Evolutionary conservation across 1,140 invertebrate species (phyloP), one percentile per base, ranked within the genome.

Genomic region (Dendrolimus kikuchii): DNA sequence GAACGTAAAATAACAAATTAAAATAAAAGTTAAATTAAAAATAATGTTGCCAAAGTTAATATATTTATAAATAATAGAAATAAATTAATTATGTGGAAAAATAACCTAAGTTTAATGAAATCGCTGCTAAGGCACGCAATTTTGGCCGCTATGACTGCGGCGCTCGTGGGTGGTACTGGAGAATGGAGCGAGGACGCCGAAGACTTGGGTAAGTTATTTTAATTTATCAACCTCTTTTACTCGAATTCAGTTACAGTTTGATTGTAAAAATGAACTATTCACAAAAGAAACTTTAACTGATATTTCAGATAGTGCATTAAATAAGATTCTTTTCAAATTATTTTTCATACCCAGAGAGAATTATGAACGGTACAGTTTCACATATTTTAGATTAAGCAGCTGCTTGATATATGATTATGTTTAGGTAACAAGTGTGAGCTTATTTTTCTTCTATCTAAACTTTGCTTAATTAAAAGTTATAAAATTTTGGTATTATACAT

Each of bases 121-220:
- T 53, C 60, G 48, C 51, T 73, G 56, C 38, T 76, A 10, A 57
- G 62, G 53, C 59, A 64, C 49, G 50, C 61, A 46, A 53, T 74
- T 38, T 43, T 81, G 46, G 59, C 61, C 10, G 41, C 68, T 47
- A 57, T 64, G 59, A 73, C 65, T 6, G 79, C 69, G 6, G 71
- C 55, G 6, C 51, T 74, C 43, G 77, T 74, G 36, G 48, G 61
- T 5, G 77, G 71, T 0, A 81, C 74, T 0, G 82, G 82, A 0
- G 82, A 86, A 52, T 86, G 82, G 82, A 86, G 68, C 46, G 82
- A 86, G 59, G 82, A 86, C 51, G 82, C 82, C 4, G 82, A 86
- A 57, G 82, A 86, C 59, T 67, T 86, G 54, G 82, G 82, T 86
- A 63, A 76, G 82, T 70, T 5, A 7, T 40, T 38, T 52, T 44